Percentiles rank a stretch among this genome's conserved stretches.
Evolutionary conservation across 2,797 vertebrate genomes (phyloP).

Genomic region (Steatocranus sp.): DNA sequence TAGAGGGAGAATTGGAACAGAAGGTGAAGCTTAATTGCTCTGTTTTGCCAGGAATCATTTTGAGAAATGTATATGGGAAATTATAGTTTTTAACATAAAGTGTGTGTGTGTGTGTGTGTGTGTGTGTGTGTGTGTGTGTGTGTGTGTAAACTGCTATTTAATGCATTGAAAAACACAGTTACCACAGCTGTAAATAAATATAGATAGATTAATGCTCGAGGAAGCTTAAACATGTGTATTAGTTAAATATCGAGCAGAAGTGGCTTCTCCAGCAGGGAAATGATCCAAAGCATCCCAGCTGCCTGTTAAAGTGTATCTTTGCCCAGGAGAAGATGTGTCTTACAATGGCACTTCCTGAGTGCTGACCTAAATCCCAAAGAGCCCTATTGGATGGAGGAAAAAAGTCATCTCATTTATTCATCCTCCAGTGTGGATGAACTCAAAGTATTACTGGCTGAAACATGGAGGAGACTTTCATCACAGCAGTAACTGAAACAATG

Average conservation of each 20-base stretch:
- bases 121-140: not conserved
- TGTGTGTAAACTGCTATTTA: not conserved
- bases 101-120: not conserved
- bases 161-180: no score
- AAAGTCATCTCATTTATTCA: not conserved
- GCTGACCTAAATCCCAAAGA: not conserved
- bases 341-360: not conserved
- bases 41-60: conserved; percentile 43
- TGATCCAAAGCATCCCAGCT: not conserved
- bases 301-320: not conserved
- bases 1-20: conserved; percentile 33
- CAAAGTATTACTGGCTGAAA: not conserved
- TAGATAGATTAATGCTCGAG: not conserved
- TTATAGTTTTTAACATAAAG: not conserved
- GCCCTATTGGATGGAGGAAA: not conserved
- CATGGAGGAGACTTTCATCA: not conserved
- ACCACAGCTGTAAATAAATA: not conserved
- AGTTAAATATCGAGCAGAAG: not conserved
- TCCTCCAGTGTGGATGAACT: not conserved
- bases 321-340: not conserved
- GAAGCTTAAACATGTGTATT: not conserved
- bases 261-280: not conserved
- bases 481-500: not conserved
- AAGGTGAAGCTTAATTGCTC: conserved; percentile 64
- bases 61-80: conserved; percentile 2